These are phyloP conservation scores for Drosophila malerkotliana DNA, from an alignment of 1,140 invertebrate genomes.

Conservation along the genomic window DNA sequence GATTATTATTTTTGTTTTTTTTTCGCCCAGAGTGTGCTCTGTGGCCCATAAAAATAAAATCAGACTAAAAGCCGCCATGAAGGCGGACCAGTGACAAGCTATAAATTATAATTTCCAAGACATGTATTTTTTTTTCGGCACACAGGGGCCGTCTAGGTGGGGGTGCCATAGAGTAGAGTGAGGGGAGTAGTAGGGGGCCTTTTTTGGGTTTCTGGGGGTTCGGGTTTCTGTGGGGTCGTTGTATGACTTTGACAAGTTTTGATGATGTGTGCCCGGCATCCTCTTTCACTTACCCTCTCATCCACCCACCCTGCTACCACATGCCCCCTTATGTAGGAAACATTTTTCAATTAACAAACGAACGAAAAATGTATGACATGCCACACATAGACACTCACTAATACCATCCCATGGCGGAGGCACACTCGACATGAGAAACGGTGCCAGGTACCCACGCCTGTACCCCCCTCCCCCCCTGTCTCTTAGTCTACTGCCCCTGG, in stretches of 20 bases:
- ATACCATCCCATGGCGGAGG: constrained; percentile 17
- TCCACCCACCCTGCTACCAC: constrained; percentile 1
- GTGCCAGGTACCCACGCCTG: constrained; percentile 39
- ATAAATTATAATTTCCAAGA: constrained; percentile 81
- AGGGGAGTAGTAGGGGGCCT: neutral
- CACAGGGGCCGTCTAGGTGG: neutral
- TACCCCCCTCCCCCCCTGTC: neutral
- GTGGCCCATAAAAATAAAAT: constrained; percentile 33
- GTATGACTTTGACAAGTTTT: constrained; percentile 75
- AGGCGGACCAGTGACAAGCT: constrained; percentile 44
- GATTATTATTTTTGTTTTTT: neutral
- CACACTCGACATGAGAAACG: constrained; percentile 57
- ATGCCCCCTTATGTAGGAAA: constrained; percentile 63
- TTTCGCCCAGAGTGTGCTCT: neutral
- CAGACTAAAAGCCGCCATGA: constrained; percentile 32
- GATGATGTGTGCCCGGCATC: constrained; percentile 61
- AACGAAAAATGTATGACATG: constrained; percentile 80
- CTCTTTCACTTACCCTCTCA: neutral
- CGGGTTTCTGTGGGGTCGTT: constrained; percentile 2
- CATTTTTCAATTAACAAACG: constrained; percentile 82
- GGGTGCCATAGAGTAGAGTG: neutral
- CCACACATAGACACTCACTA: constrained; percentile 60
- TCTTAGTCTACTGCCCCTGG: constrained; percentile 2
- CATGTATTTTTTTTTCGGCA: constrained; percentile 70
- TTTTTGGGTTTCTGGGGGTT: neutral